Evolutionary conservation across 2,797 vertebrate species (phyloP), one percentile per base, ranked within the genome.

Genomic region (Paedocypris micromegethes): DNA sequence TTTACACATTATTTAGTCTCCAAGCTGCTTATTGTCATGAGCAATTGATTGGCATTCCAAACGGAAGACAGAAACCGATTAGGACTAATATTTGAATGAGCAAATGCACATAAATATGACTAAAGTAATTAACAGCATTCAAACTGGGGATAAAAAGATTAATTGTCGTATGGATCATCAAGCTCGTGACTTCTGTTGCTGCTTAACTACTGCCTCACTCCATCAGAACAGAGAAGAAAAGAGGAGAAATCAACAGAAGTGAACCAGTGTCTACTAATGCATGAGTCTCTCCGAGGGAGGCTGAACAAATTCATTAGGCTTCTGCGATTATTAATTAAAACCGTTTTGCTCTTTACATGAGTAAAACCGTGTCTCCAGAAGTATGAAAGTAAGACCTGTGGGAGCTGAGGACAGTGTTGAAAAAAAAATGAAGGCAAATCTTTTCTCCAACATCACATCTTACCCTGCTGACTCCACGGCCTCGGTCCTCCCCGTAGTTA

Each of bases 401-500:
- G 3, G 5, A 56, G 23, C 8, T 63, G 51, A 58, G 3, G 63
- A n/a, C 9, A 38, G 44, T 5, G 9, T 59, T 51, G 23, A 1
- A 23, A 23, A 23, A 23, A 23, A 23, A 23, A 23, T 23, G 23
- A 23, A 23, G 23, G 23, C 23, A 23, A 23, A 23, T 23, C 23
- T 23, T 23, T 23, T 23, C 23, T 23, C 23, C 23, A 23, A 23
- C 23, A 23, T 23, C 23, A 23, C 23, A 23, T 77, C 91, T 93
- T 84, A 99, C 97, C 91, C 92, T 93, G 56, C 90, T 94, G 79
- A 98, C 90, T 67, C 95, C 95, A 80, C 96, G 89, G 58, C 94
- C 95, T 48, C 96, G 86, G 79, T 98, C 95, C 77, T 99, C 96
- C 75, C 94, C 96, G 0, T 99, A 99, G 83, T 93, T 99, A 65